Evolutionary conservation across 2,888 invertebrate genomes (phyloP).

Genomic region (Anaspis maculata): DNA sequence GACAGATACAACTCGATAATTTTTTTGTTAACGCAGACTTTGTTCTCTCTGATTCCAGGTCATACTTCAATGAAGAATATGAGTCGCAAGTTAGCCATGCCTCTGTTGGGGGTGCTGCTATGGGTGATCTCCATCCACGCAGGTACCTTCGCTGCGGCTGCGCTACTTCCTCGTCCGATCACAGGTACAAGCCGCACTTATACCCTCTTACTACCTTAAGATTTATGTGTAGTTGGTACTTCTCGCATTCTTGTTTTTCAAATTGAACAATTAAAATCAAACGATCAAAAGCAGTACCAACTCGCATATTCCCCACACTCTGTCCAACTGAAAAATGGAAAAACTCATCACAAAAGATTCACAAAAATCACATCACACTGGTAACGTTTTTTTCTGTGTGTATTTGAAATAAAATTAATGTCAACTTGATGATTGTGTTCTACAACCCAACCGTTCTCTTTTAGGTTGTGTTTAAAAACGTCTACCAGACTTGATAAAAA

Average conservation of each 20-base stretch:
- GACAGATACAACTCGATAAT: too few species aligned
- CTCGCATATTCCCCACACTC: too few species aligned
- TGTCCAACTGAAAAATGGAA: too few species aligned
- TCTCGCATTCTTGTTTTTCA: conserved; percentile 13
- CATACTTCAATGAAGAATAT: conserved; percentile 15
- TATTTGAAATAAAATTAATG: too few species aligned
- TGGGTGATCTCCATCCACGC: conserved; percentile 20
- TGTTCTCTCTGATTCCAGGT: too few species aligned
- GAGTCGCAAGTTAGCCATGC: conserved; percentile 18
- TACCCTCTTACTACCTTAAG: conserved; percentile 5
- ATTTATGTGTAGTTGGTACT: conserved; percentile 8
- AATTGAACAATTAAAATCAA: conserved; percentile 2
- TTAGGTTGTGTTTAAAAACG: conserved; percentile 22
- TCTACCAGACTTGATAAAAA: conserved; percentile 11
- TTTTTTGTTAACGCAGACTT: too few species aligned
- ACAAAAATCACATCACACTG: conserved; percentile 6
- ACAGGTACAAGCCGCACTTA: conserved; percentile 21
- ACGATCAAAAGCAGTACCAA: too few species aligned
- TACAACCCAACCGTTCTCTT: conserved; percentile 19
- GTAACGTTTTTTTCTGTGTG: conserved; percentile 12
- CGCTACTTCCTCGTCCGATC: conserved; percentile 15
- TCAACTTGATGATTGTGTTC: conserved; percentile 6
- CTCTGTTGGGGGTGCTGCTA: conserved; percentile 19
- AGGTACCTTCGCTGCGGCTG: conserved; percentile 19
- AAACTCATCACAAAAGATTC: too few species aligned